Evolutionary conservation across 2,113 vertebrate genomes (phyloP), one percentile per base, ranked within the genome.

Genomic region (Protobothrops flavoviridis): DNA sequence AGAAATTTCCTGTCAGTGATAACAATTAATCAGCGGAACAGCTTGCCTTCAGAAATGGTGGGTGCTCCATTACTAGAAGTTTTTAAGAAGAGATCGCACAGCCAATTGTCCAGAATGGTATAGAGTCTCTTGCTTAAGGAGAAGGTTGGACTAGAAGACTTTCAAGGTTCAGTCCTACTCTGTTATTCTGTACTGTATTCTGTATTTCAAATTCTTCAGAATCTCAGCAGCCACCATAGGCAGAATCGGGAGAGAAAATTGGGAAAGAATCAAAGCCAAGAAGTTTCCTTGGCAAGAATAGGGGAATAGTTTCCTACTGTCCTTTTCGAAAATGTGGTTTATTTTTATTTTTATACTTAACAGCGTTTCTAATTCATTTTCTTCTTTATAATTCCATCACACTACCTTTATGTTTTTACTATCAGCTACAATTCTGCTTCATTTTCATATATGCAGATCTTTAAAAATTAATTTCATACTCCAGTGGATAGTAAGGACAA

Each of bases 401-500:
- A 26, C 39, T 26, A 23, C 21, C 17, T 48, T 57, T 59, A 69
- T 48, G 17, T 88, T 57, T 88, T 87, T 55, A 57, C 53, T 89
- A 89, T 92, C 64, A 85, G 17, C 17, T 85, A 48, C 48, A 45
- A 56, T n/a, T 85, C 20, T 85, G 20, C 29, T 81, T 69, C 21
- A 90, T 56, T n/a, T 15, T 55, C 26, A 93, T 56, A 88, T 15
- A 90, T 85, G 45, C 24, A 33, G 20, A 39, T 93, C 85, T 64
- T 89, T 92, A 85, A 93, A 89, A 90, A 33, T 7, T 74, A 90
- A 59, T 93, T 90, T 93, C 92, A 93, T 85, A 74, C 69, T 85
- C 85, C 64, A 93, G 12, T 33, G 69, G 55, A 85, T 85, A 69
- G 53, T 6, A 55, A 29, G 21, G 53, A 23, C 69, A 50, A 24